Base-by-base conservation (phyloP, 2,797 vertebrate genomes). In the Chanos chanos region DNA sequence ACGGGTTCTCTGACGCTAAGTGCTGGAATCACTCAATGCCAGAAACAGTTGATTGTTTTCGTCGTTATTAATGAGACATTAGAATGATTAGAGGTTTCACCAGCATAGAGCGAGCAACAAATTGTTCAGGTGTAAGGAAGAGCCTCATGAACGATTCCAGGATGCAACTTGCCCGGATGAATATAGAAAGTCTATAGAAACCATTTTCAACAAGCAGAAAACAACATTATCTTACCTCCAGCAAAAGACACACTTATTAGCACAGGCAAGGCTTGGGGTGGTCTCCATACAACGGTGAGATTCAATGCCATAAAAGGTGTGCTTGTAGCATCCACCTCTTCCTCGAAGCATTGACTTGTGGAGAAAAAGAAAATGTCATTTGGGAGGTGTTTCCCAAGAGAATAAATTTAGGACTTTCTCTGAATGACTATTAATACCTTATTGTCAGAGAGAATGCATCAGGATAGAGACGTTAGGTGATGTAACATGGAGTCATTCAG, bases 251-350 rank as follows among this genome's bases (percentile, higher is more conserved):
- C 95, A 98, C 68, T 99, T 98, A 82, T 98, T 98, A 1, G 96
- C 93, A 15, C 96, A 97, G 10, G 95, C 95, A 57, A 98, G 85
- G 73, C 95, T 99, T 0, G 94, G 95, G 0, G 95, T 97, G 7
- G 94, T 90, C 83, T 99, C 96, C 95, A 97, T 96, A 85, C 96
- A 99, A 13, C 94, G 90, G 65, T 98, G 96, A 52, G 94, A 98
- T 82, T 98, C 93, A 0, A 96, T 97, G 1, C 96, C 96, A 0
- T 98, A 98, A 75, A 99, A 99, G 0, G 92, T 94, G 81, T 97
- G 96, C 53, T 99, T 99, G 86, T 98, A 98, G 72, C 96, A 98
- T 37, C 95, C 95, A 53, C 94, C 96, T 72, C 95, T 85, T 6
- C 96, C 96, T 55, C 96, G 88, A 18, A 99, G 78, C 96, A 98